Evolutionary conservation across 1,140 invertebrate species (phyloP).

Genomic region (Drosophila albomicans): DNA sequence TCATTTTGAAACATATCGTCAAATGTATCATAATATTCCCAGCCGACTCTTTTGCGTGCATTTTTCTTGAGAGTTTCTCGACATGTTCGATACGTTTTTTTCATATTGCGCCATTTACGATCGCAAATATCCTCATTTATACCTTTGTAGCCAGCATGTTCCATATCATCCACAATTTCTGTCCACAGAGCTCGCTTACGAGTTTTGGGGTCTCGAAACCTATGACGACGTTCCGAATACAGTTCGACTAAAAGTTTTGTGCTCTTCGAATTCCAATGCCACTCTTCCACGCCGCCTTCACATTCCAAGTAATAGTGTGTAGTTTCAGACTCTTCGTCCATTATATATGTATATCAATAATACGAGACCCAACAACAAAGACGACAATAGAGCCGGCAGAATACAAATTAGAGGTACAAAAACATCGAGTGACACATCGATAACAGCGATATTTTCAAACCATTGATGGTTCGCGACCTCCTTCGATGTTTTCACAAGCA

Average conservation of each 20-base stretch:
- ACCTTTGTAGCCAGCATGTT: slow-evolving; percentile 43
- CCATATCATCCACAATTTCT: slow-evolving; percentile 55
- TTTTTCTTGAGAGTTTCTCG: slow-evolving; percentile 39
- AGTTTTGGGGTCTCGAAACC: slow-evolving; percentile 46
- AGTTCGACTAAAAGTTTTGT: slow-evolving; percentile 52
- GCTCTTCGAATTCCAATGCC: slow-evolving; percentile 54
- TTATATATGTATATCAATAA: slow-evolving; percentile 2
- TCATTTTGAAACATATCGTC: slow-evolving; percentile 46
- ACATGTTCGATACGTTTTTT: slow-evolving; percentile 55
- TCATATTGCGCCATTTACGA: slow-evolving; percentile 61
- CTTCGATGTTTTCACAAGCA: no score
- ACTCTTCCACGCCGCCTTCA: slow-evolving; percentile 34
- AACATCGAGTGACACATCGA: not conserved
- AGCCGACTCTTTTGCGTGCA: slow-evolving; percentile 43
- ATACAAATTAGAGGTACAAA: no score
- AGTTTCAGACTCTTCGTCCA: slow-evolving; percentile 46
- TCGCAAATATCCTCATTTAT: slow-evolving; percentile 59
- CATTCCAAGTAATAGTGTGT: slow-evolving; percentile 52
- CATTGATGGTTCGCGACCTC: no score
- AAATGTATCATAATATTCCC: slow-evolving; percentile 54
- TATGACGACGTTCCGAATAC: slow-evolving; percentile 33
- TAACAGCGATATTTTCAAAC: not conserved
- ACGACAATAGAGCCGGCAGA: no score
- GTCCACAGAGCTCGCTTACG: slow-evolving; percentile 44
- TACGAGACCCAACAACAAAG: no score